phyloP scores from a whole-genome alignment of 2,888 invertebrate species.

The Priocnemis perturbator region DNA sequence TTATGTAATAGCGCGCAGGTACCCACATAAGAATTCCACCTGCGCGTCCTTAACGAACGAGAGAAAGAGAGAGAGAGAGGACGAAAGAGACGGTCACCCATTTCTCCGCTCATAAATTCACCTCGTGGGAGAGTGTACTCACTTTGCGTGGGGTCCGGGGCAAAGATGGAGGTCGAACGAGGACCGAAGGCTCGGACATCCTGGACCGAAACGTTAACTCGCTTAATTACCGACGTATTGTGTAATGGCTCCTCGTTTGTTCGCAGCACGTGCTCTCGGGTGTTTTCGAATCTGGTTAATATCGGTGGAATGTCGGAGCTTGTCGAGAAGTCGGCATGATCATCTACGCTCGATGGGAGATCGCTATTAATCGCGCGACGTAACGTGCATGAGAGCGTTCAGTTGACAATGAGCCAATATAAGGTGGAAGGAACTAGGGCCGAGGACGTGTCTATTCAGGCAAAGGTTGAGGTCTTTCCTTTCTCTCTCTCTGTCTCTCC shows the following conservation, averaged over 20 bases:
- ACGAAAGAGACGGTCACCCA: slow-evolving; percentile 27
- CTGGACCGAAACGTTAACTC: neutral
- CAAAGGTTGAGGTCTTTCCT: slow-evolving; percentile 48
- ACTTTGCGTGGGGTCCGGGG: slow-evolving; percentile 67
- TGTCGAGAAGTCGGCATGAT: no score
- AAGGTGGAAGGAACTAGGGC: slow-evolving; percentile 31
- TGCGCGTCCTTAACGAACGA: neutral
- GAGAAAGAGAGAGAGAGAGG: neutral
- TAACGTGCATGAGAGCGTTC: neutral
- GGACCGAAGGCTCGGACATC: neutral
- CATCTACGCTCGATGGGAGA: no score
- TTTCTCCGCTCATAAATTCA: slow-evolving; percentile 54
- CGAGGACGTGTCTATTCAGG: slow-evolving; percentile 52
- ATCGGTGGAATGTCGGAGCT: no score
- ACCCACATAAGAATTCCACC: slow-evolving; percentile 33
- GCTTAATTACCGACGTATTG: neutral
- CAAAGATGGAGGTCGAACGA: slow-evolving; percentile 60
- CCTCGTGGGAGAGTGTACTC: slow-evolving; percentile 63
- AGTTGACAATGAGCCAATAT: slow-evolving; percentile 25
- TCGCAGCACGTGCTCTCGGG: neutral
- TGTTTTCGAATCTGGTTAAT: no score
- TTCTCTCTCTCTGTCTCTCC: slow-evolving; percentile 34
- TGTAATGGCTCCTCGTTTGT: neutral
- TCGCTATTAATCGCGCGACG: no score
- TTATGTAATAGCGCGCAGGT: slow-evolving; percentile 50